Conservation (phyloP, 2,888 invertebrate genomes). For the Sesia bembeciformis region DNA sequence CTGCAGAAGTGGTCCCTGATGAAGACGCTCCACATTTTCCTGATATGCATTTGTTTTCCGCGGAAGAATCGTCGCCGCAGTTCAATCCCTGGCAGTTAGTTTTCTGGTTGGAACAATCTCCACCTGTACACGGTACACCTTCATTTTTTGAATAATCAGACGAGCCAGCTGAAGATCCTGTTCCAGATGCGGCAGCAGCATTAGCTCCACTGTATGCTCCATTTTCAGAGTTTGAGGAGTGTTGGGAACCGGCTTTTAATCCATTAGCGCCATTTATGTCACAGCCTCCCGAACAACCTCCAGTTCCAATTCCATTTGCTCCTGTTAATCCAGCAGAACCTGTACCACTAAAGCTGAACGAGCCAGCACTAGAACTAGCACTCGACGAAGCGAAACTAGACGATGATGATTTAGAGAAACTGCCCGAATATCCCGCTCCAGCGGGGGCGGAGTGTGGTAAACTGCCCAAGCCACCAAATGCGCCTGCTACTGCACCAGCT, state of each 20-base stretch:
- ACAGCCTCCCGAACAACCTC: conserved; percentile 16
- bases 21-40: conserved; percentile 7
- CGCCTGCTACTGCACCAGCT: conserved; percentile 37
- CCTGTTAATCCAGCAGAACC: conserved; percentile 17
- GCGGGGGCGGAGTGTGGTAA: conserved; percentile 33
- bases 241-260: not conserved
- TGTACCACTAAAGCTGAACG: conserved; percentile 44
- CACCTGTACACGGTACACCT: conserved; percentile 13
- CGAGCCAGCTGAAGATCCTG: conserved; percentile 14
- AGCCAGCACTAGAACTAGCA: conserved; percentile 54
- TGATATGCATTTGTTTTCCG: conserved; percentile 23
- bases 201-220: conserved; percentile 12
- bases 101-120: conserved; percentile 14
- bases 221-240: conserved; percentile 2
- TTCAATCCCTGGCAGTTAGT: conserved; percentile 26
- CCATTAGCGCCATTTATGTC: not conserved
- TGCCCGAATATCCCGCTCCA: conserved; percentile 52
- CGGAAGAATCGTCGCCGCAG: conserved; percentile 18
- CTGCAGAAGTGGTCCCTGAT: not conserved
- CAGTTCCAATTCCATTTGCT: not conserved
- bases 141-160: conserved; percentile 7
- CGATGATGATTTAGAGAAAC: conserved; percentile 55
- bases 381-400: conserved; percentile 57
- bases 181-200: conserved; percentile 15
- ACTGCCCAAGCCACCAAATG: conserved; percentile 26